Conservation (phyloP, 2,888 invertebrate genomes). For the Cryptocheilus praepositus region DNA sequence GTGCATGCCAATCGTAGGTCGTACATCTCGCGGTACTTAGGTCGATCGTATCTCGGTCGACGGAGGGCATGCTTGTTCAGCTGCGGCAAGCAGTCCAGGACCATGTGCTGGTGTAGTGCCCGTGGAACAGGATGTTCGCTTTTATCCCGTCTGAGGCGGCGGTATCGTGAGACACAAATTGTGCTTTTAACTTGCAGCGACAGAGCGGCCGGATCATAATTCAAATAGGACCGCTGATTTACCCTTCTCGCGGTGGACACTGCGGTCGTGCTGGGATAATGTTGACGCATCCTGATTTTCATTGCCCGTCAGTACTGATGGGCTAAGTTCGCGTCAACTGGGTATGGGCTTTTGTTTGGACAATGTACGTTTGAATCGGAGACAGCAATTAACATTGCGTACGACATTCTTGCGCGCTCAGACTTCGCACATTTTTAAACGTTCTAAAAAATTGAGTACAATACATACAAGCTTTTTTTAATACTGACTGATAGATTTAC, state of each 20-base stretch:
- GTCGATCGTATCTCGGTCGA: slow-evolving; percentile 57
- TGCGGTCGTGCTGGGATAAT: no score
- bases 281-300: no score
- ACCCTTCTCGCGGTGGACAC: slow-evolving; percentile 31
- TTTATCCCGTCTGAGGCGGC: slow-evolving; percentile 46
- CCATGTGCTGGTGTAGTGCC: slow-evolving; percentile 22
- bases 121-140: slow-evolving; percentile 56
- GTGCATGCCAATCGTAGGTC: slow-evolving; percentile 64
- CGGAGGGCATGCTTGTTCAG: slow-evolving; percentile 46
- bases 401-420: no score
- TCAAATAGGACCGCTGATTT: slow-evolving; percentile 40
- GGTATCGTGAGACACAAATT: slow-evolving; percentile 54
- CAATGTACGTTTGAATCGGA: no score
- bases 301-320: no score
- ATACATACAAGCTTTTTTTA: no score
- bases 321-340: no score
- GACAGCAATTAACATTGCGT: no score
- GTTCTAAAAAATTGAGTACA: no score
- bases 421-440: no score
- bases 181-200: slow-evolving; percentile 48
- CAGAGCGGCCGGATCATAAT: slow-evolving; percentile 47
- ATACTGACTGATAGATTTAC: no score
- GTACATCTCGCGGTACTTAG: slow-evolving; percentile 61
- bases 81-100: slow-evolving; percentile 32
- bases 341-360: no score